A percentile compares a stretch with the other conserved stretches of the same genome.
These are phyloP conservation scores for Euphysa ruthae DNA, from an alignment of 30 jellyfish, hydroid and myxozoan genomes.

Conservation along the genomic window DNA sequence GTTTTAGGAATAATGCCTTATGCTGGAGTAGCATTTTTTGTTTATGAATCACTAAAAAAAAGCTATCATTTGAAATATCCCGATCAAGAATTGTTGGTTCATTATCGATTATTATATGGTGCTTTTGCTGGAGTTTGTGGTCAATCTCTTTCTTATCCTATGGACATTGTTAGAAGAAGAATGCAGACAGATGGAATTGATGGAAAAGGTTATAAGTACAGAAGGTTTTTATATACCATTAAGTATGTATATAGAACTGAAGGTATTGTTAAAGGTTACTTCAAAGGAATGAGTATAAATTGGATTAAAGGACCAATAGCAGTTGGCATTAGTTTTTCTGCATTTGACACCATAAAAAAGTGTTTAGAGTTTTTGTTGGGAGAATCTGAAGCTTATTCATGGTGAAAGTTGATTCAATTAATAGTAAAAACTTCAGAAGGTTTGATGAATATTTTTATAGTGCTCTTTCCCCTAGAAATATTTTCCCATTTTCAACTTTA, in stretches of 20 bases:
- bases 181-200: conserved; percentile 94
- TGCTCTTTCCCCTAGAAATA: no score
- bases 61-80: conserved; percentile 41
- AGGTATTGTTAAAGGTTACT: conserved; percentile 69
- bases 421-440: no score
- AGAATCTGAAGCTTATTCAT: background rate
- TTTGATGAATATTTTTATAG: no score
- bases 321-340: conserved; percentile 77
- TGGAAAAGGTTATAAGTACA: conserved; percentile 74
- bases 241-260: conserved; percentile 28
- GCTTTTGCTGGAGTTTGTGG: conserved; percentile 91
- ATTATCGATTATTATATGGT: conserved; percentile 64
- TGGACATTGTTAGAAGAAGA: conserved; percentile 89
- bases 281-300: conserved; percentile 77
- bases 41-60: conserved; percentile 72
- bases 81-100: conserved; percentile 34
- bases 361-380: background rate
- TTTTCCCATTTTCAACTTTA: no score
- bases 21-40: conserved; percentile 92
- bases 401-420: no score
- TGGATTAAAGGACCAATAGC: conserved; percentile 97
- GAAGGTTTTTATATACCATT: conserved; percentile 35
- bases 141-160: conserved; percentile 80
- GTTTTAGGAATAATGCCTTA: conserved; percentile 88
- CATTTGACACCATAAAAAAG: conserved; percentile 56